A percentile compares a stretch with the other conserved stretches of the same genome.
These are phyloP conservation scores for Heliconius melpomene DNA, from an alignment of 1,140 invertebrate genomes.

Conservation along the genomic window DNA sequence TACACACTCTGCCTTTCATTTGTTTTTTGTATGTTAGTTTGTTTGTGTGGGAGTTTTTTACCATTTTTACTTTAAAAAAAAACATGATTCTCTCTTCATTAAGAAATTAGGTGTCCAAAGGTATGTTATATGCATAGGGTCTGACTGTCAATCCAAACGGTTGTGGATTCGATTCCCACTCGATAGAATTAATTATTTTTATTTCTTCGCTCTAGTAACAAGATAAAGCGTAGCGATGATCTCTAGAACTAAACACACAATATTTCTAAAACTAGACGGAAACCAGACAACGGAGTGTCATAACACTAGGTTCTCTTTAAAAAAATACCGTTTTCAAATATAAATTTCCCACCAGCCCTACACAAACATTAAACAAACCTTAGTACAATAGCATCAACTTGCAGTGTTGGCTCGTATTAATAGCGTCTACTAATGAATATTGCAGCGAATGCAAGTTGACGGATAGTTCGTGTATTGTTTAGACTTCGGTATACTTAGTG, in stretches of 20 bases:
- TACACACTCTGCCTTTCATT: not conserved
- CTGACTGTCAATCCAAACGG: too few relatives aligned
- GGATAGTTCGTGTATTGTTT: slow-evolving; percentile 11
- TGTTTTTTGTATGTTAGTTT: not conserved
- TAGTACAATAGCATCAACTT: slow-evolving; percentile 11
- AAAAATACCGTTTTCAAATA: too few relatives aligned
- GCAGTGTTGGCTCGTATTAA: slow-evolving; percentile 15
- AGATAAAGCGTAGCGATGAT: too few relatives aligned
- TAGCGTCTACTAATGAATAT: slow-evolving; percentile 10
- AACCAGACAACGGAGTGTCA: not conserved
- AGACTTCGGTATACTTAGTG: not conserved
- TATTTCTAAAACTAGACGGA: too few relatives aligned
- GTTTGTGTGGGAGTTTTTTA: not conserved
- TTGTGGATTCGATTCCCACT: too few relatives aligned
- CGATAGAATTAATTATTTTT: too few relatives aligned
- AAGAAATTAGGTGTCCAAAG: too few relatives aligned
- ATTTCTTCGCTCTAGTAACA: too few relatives aligned
- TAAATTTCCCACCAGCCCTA: not conserved
- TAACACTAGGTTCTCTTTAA: not conserved
- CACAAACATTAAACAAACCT: slow-evolving; percentile 6
- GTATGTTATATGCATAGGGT: too few relatives aligned
- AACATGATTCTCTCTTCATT: too few relatives aligned
- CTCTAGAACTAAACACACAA: too few relatives aligned
- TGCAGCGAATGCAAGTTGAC: slow-evolving; percentile 10
- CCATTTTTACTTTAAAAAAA: not conserved